Base-by-base conservation (phyloP, 2,797 vertebrate species). In the Dryobates pubescens region DNA sequence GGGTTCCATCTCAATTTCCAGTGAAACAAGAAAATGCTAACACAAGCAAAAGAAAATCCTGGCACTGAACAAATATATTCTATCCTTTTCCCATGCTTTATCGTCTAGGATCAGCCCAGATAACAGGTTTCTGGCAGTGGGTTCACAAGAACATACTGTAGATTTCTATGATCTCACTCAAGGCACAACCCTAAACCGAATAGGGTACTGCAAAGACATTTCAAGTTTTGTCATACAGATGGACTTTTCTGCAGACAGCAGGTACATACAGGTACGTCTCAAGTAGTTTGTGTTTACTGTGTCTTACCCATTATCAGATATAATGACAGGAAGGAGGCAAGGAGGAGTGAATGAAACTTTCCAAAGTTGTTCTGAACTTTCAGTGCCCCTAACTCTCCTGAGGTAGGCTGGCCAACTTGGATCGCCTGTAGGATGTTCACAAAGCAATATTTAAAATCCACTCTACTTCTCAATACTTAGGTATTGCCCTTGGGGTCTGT, bases 121-220 rank as follows among this genome's bases (percentile, higher is more conserved):
- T 90, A 99, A 98, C 96, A 98, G 97, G 27, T 98, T 99, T 96
- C 86, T 99, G 96, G 99, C 99, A 0, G 98, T 99, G 68, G 99
- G 98, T 13, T 99, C 99, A 1, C 96, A 98, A 16, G 99, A 99
- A 73, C 98, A 98, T 26, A 98, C 99, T 0, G 98, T 99, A 9
- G 99, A 99, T 94, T 99, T 99, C 96, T 99, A 99, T 51, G 99
- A 99, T 93, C 98, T 99, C 38, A 98, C 98, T 38, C 98, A 99
- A 75, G 99, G 99, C 26, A 98, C 99, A 1, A 98, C 98, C 20
- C 98, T 99, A 38, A 99, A 99, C 95, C 98, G 99, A 69, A 98
- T 98, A 1, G 99, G 99, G 38, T 99, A 99, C 97, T 99, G 99
- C 95, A 99, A 99, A 96, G 99, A 99, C 95, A 98, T 99, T 47